Base-by-base conservation (phyloP, 2,888 invertebrate genomes). In the Microctonus hyperodae region DNA sequence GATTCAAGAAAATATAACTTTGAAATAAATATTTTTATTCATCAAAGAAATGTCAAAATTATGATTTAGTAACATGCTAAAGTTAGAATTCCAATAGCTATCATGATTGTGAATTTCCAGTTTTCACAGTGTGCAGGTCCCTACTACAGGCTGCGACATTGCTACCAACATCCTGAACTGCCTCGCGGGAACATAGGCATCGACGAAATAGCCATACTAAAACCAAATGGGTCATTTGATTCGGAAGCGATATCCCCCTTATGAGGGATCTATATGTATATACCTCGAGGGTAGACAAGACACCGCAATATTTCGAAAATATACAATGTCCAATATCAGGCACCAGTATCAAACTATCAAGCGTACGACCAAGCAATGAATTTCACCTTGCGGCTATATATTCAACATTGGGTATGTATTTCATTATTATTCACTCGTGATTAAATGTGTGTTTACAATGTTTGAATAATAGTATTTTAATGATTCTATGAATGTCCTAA, bases 181-280 rank as follows among this genome's bases (percentile, higher is more conserved):
- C 67, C 70, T 78, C 76, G 75, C 76, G 75, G 81, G 79, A 79
- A 75, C 78, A 80, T 78, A 79, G 78, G 81, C 77, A 80, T 81
- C 81, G 78, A 73, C 75, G 77, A 76, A 81, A 81, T 81, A 79
- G 75, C 75, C 77, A 70, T 72, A 81, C 78, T 83, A 83, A 83
- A 82, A 79, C 78, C 73, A 75, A 83, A 83, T 83, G 82, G 82
- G 81, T 81, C 83, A 81, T 83, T 83, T 83, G 83, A 83, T 83
- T 83, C 77, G 77, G 76, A 78, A 78, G 77, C 80, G 82, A 82
- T 83, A 82, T 82, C 82, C 78, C 79, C 78, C 80, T 80, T 79
- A 78, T 81, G 78, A 78, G 79, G 74, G 76, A 79, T 76, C 73
- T 67, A 72, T 73, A 72, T 74, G 70, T 73, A 75, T 74, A 73